phyloP scores from a whole-genome alignment of 2,888 invertebrate species.

The Patella ulyssiponensis region DNA sequence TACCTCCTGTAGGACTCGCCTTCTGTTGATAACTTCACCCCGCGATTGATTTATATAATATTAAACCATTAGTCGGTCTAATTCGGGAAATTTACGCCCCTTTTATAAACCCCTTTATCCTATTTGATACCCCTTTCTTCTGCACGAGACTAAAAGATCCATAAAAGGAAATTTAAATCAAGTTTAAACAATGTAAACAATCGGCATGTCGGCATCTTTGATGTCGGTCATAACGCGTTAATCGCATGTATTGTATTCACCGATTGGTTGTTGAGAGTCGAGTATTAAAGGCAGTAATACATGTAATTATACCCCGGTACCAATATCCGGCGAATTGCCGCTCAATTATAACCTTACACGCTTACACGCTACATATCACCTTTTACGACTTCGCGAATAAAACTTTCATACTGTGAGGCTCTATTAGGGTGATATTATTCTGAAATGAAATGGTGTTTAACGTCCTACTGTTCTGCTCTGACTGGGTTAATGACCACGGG shows the following conservation, averaged over 20 bases:
- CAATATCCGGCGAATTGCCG: constrained; percentile 8
- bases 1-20: no score
- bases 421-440: constrained; percentile 8
- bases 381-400: constrained; percentile 1
- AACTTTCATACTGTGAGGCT: constrained; percentile 15
- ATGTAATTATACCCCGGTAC: constrained; percentile 8
- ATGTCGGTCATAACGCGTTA: background rate
- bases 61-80: no score
- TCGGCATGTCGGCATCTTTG: constrained; percentile 6
- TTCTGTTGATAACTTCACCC: no score
- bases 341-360: constrained; percentile 10
- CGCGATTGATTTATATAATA: background rate
- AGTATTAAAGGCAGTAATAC: constrained; percentile 8
- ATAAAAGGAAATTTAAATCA: background rate
- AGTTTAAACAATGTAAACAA: background rate
- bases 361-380: background rate
- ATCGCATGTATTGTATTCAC: background rate
- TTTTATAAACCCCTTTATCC: background rate
- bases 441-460: constrained; percentile 12
- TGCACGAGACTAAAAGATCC: background rate
- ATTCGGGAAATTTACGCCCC: background rate
- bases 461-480: background rate
- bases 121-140: constrained; percentile 1
- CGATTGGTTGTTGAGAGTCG: constrained; percentile 10
- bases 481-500: no score